phyloP scores from a whole-genome alignment of 2,797 vertebrate species.

The Chaetophractus vellerosus region DNA sequence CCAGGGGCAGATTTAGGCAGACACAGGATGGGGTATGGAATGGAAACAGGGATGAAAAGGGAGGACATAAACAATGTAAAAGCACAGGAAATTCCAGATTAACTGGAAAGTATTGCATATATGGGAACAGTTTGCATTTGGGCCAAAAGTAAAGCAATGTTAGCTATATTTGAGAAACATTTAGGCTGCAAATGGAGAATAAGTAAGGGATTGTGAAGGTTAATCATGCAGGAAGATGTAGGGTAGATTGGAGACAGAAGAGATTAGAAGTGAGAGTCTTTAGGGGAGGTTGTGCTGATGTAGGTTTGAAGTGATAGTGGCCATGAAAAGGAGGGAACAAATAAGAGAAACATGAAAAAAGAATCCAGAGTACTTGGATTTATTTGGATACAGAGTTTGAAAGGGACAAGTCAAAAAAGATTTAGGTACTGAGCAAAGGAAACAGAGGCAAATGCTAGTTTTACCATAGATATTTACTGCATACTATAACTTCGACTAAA shows the following conservation, averaged over 20 bases:
- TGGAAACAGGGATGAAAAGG: not conserved
- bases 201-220: not conserved
- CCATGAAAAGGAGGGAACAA: not conserved
- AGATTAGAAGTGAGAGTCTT: not conserved
- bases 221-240: not conserved
- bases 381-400: not conserved
- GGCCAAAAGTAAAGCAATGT: not conserved
- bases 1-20: not conserved
- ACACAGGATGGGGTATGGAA: not conserved
- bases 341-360: not conserved
- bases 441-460: not conserved
- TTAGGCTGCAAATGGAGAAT: not conserved
- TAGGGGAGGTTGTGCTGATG: not conserved
- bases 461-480: slow-evolving; percentile 28
- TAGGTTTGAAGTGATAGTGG: not conserved
- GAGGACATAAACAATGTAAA: not conserved
- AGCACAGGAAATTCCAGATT: slow-evolving; percentile 45
- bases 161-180: not conserved
- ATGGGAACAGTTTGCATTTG: not conserved
- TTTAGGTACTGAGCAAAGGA: not conserved
- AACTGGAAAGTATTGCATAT: not conserved
- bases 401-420: not conserved
- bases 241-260: not conserved
- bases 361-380: not conserved
- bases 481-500: not conserved